Evolutionary conservation across 2,797 vertebrate species (phyloP).

Genomic region (Tokudaia tokunoshimensis): DNA sequence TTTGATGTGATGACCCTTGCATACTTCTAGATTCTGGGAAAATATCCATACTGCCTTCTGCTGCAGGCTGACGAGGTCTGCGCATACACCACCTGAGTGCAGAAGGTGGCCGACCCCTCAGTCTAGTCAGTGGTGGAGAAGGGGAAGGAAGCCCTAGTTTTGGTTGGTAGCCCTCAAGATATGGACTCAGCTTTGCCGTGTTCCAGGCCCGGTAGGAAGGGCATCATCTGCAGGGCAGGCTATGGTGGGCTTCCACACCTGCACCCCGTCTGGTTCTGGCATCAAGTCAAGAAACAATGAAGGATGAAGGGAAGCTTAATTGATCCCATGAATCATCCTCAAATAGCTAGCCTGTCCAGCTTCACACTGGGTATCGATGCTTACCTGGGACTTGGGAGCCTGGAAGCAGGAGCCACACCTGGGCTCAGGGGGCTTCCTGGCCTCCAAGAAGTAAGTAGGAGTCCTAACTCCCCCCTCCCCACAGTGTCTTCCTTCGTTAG

Average conservation of each 20-base stretch:
- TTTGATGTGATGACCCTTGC: neutral
- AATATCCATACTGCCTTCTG: neutral
- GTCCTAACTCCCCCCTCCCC: neutral
- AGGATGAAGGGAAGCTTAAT: conserved; percentile 23
- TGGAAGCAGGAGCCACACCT: neutral
- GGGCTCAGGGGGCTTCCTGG: neutral
- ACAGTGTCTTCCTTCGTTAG: neutral
- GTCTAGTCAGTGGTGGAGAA: neutral
- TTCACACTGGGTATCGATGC: neutral
- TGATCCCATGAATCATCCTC: conserved; percentile 49
- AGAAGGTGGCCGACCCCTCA: neutral
- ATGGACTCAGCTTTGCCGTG: neutral
- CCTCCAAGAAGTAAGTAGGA: neutral
- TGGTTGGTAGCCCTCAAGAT: neutral
- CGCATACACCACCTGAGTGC: neutral
- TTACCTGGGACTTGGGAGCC: neutral
- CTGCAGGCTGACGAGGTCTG: neutral
- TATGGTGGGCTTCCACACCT: neutral
- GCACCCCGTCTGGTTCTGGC: neutral
- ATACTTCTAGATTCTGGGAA: neutral
- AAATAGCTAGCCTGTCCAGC: conserved; percentile 55
- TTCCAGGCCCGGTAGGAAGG: neutral
- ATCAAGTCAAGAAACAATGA: neutral
- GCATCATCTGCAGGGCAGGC: neutral
- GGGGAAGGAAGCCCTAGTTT: neutral